Conservation (phyloP, 2,797 vertebrate genomes). For the Myotis vivesi region DNA sequence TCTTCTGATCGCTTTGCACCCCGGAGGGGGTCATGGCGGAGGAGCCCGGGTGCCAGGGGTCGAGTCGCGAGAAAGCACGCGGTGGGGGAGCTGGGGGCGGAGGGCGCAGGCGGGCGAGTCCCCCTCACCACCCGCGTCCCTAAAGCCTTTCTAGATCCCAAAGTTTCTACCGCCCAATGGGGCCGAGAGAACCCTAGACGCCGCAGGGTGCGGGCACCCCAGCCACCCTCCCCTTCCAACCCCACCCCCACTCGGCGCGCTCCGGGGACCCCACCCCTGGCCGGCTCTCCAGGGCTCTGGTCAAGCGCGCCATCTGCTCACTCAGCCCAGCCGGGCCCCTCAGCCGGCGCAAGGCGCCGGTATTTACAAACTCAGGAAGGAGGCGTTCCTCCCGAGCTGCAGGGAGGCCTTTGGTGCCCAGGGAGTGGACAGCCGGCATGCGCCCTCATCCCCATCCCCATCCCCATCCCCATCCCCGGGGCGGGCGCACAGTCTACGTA, state of each 20-base stretch:
- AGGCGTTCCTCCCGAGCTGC: background rate
- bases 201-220: background rate
- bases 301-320: background rate
- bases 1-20: background rate
- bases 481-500: constrained; percentile 63
- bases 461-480: background rate
- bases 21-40: background rate
- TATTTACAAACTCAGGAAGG: constrained; percentile 49
- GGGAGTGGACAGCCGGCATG: background rate
- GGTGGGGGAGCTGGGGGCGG: background rate
- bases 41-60: background rate
- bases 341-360: background rate
- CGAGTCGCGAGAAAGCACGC: background rate
- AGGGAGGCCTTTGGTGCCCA: background rate
- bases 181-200: background rate
- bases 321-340: background rate
- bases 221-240: background rate
- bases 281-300: background rate
- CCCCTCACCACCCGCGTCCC: background rate
- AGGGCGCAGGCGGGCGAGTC: background rate
- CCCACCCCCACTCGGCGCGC: background rate
- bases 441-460: background rate
- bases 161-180: constrained; percentile 58
- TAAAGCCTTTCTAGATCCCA: background rate
- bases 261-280: too few relatives aligned